Conservation (phyloP, 2,797 vertebrate genomes). For the Manis javanica region DNA sequence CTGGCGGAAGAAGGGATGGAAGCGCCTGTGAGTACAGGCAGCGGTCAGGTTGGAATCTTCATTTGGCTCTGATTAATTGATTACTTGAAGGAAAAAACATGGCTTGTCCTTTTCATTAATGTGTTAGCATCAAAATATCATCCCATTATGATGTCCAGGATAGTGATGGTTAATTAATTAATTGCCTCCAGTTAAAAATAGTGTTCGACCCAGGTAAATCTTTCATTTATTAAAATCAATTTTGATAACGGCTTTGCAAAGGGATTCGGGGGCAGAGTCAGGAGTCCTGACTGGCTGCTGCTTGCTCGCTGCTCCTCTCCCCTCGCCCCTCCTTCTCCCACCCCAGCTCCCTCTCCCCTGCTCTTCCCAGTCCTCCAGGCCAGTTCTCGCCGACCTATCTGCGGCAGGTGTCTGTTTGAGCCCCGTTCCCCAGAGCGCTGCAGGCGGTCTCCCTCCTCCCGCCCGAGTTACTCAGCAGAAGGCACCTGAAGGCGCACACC, state of each 20-base stretch:
- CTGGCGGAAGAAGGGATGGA: conserved; percentile 38
- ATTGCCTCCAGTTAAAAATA: conserved; percentile 74
- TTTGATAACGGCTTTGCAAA: conserved; percentile 78
- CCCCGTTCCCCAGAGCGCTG: background rate
- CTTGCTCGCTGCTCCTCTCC: background rate
- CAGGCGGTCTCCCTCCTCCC: conserved; percentile 24
- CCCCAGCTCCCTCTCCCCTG: background rate
- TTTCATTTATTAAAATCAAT: conserved; percentile 84
- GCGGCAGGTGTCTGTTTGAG: background rate
- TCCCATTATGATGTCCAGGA: conserved; percentile 72
- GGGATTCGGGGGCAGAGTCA: conserved; percentile 64
- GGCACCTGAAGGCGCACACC: background rate
- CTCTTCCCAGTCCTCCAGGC: background rate
- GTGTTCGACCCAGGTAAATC: conserved; percentile 75
- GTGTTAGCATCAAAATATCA: conserved; percentile 78
- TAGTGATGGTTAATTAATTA: conserved; percentile 83
- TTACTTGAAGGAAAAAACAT: conserved; percentile 46
- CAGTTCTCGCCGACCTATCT: background rate
- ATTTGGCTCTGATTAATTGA: conserved; percentile 76
- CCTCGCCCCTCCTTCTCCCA: background rate
- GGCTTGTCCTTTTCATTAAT: conserved; percentile 74
- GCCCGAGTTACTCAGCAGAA: conserved; percentile 14
- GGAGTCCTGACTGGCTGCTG: conserved; percentile 56
- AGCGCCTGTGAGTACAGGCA: background rate
- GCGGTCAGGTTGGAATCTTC: conserved; percentile 62